phyloP scores from a whole-genome alignment of 2,113 vertebrate genomes.

The Geothlypis trichas region DNA sequence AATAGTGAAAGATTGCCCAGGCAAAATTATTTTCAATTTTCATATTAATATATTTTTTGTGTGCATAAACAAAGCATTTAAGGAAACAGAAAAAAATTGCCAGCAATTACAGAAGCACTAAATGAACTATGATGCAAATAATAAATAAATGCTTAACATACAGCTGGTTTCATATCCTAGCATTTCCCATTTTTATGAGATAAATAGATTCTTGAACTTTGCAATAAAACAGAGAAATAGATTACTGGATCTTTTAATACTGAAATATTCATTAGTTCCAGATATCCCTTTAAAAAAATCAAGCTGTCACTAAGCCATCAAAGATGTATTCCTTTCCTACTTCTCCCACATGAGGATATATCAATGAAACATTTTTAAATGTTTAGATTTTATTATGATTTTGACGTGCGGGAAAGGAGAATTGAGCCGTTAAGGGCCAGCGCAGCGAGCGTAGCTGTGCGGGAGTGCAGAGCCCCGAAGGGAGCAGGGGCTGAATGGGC shows the following conservation, averaged over 20 bases:
- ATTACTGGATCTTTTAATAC: background rate
- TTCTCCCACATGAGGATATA: background rate
- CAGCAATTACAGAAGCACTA: background rate
- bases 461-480: background rate
- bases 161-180: background rate
- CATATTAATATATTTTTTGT: background rate
- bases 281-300: background rate
- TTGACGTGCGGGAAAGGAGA: rapidly evolving
- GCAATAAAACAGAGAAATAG: background rate
- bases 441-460: rapidly evolving
- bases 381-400: background rate
- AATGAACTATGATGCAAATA: background rate
- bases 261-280: background rate
- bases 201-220: background rate
- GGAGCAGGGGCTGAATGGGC: rapidly evolving
- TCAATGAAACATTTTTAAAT: background rate
- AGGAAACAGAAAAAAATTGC: background rate
- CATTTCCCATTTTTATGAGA: background rate
- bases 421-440: background rate
- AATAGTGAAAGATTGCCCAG: background rate
- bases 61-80: background rate
- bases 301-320: background rate
- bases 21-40: background rate
- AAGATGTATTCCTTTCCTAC: background rate
- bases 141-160: background rate